Conservation (phyloP, 2,888 invertebrate genomes). For the Agrypnus murinus region DNA sequence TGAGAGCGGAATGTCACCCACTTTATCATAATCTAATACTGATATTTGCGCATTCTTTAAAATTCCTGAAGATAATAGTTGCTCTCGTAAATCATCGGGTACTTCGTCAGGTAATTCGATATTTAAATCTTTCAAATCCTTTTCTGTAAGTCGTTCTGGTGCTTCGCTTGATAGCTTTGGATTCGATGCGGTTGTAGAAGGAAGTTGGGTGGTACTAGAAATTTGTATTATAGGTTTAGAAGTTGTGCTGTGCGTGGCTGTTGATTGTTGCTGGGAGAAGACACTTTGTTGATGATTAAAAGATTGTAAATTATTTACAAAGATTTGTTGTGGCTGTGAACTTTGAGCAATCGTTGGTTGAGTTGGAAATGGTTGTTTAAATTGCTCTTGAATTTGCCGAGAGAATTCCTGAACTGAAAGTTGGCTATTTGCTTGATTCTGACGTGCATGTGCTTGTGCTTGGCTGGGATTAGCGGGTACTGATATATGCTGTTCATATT, state of each 20-base stretch:
- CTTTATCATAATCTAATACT: conserved; percentile 90
- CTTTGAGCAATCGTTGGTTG: conserved; percentile 64
- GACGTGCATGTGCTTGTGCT: conserved; percentile 50
- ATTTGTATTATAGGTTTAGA: conserved; percentile 66
- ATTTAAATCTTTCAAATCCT: conserved; percentile 76
- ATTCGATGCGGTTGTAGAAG: conserved; percentile 72
- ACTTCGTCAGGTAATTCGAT: conserved; percentile 87
- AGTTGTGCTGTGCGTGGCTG: conserved; percentile 34
- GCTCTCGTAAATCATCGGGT: conserved; percentile 89
- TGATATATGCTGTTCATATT: conserved; percentile 85
- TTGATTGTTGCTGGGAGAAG: conserved; percentile 21
- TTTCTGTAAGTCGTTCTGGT: conserved; percentile 72
- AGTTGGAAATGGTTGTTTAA: conserved; percentile 66
- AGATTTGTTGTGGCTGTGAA: conserved; percentile 59
- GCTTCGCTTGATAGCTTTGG: conserved; percentile 69
- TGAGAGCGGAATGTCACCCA: conserved; percentile 88
- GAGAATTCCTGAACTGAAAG: conserved; percentile 55
- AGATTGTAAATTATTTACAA: conserved; percentile 37
- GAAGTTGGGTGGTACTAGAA: conserved; percentile 60
- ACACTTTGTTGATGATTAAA: conserved; percentile 24
- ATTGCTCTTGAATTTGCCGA: conserved; percentile 70
- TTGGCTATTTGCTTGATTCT: conserved; percentile 61
- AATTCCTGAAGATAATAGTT: conserved; percentile 88
- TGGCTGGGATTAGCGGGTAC: conserved; percentile 67
- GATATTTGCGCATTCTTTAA: conserved; percentile 91